Evolutionary conservation across 2,888 invertebrate species (phyloP).

Genomic region (Sarcophaga subvicina): DNA sequence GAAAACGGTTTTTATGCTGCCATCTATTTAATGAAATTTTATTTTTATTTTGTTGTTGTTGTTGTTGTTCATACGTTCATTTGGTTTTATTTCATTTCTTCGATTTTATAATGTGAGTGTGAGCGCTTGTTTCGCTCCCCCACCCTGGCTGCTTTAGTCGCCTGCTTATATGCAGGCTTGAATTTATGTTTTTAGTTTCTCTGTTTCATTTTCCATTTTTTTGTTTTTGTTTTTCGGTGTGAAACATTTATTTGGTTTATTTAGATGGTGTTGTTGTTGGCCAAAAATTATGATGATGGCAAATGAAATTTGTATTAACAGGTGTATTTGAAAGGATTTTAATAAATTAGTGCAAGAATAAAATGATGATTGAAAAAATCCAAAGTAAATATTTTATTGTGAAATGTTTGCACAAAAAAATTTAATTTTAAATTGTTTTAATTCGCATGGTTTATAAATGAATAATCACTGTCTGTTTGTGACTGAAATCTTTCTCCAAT

Average conservation of each 20-base stretch:
- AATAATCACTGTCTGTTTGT: too few species aligned
- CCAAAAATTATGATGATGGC: conserved; percentile 19
- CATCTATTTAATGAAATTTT: conserved; percentile 51
- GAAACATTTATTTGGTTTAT: too few species aligned
- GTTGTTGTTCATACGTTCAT: too few species aligned
- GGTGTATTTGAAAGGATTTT: conserved; percentile 39
- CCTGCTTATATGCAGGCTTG: conserved; percentile 24
- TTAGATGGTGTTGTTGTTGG: conserved; percentile 5
- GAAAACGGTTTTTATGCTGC: conserved; percentile 11
- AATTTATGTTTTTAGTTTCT: conserved; percentile 26
- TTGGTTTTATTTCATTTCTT: too few species aligned
- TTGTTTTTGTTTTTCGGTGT: background rate
- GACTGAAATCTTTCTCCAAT: too few species aligned
- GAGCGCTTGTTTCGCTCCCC: too few species aligned
- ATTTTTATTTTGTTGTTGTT: background rate
- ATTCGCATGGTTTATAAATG: too few species aligned
- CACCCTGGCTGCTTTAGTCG: too few species aligned
- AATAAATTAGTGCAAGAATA: conserved; percentile 1
- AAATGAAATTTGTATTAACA: conserved; percentile 31
- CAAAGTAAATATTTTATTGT: background rate
- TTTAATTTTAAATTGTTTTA: conserved; percentile 25
- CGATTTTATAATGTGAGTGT: too few species aligned
- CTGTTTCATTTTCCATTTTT: conserved; percentile 12
- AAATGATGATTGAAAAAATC: background rate
- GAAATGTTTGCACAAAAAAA: conserved; percentile 28